Conservation (phyloP, 2,888 invertebrate species). For the Pammene aurita region DNA sequence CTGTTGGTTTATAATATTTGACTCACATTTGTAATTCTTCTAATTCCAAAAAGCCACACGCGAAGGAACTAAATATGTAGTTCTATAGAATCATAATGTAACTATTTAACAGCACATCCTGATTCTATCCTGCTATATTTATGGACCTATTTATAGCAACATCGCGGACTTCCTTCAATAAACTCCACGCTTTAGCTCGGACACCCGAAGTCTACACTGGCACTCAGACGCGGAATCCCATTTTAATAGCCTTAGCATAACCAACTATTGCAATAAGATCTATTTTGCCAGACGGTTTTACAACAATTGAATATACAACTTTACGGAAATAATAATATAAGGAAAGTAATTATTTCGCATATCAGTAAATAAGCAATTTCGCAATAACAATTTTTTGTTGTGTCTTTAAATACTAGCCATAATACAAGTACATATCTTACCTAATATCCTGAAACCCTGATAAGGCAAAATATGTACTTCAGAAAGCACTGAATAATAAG, state of each 20-base stretch:
- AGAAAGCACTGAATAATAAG: too few species aligned
- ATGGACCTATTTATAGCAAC: constrained; percentile 11
- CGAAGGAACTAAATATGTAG: neutral
- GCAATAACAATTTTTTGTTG: too few species aligned
- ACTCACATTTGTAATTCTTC: too few species aligned
- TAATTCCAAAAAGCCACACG: neutral
- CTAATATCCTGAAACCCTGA: too few species aligned
- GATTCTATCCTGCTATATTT: constrained; percentile 19
- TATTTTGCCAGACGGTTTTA: neutral
- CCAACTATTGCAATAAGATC: neutral
- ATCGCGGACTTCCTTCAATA: constrained; percentile 25
- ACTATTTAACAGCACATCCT: constrained; percentile 20
- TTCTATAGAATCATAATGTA: constrained; percentile 2
- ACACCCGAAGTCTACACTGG: constrained; percentile 22
- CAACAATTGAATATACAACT: neutral
- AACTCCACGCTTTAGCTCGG: constrained; percentile 24
- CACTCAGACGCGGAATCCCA: constrained; percentile 8
- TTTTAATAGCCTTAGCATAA: constrained; percentile 17
- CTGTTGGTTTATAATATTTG: too few species aligned
- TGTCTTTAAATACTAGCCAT: too few species aligned
- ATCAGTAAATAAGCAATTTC: too few species aligned
- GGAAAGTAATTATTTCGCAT: too few species aligned
- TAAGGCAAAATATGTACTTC: too few species aligned
- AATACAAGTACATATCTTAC: too few species aligned
- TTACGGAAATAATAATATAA: too few species aligned